Base-by-base conservation (phyloP, 2,888 invertebrate genomes). In the Polydesmus complanatus region DNA sequence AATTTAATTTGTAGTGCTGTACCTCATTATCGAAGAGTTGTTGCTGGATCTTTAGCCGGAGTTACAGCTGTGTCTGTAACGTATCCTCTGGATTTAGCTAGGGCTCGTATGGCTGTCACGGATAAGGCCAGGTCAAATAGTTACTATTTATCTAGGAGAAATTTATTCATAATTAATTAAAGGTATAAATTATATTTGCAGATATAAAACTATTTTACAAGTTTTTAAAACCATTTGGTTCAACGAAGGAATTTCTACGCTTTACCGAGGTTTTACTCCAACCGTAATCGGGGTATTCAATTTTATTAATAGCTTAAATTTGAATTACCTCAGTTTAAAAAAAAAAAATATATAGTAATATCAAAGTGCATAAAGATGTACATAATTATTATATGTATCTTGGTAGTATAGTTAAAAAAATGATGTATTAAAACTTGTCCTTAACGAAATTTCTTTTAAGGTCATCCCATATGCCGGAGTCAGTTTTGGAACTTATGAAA, bases 101-200 rank as follows among this genome's bases (percentile, higher is more conserved):
- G 97, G 67, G 98, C 97, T 21, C 80, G 96, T 67, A 94, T 98
- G 91, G 97, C 97, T 18, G 94, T 97, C 25, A 92, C 95, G 2
- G 81, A 83, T 64, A 86, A 85, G 70, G 77, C 79, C 61, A 83
- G 86, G 73, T 94, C 85, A 73, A 75, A 75, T 62, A 79, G 79
- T 2, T 70, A 83, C 60, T 19, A 5, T 14, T 25, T 1, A 37
- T 23, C 47, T 19, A 14, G 25, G 5, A n/a, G 11, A 18, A 48
- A 71, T 77, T 65, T 78, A 83, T 71, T 81, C 81, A 72, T 65
- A 63, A 37, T 27, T n/a, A n/a, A n/a, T n/a, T n/a, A n/a, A n/a
- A n/a, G n/a, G n/a, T n/a, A 55, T 25, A 52, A 14, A 26, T 19
- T 47, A 19, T 53, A 53, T 14, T 65, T 66, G 19, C 76, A 79